These are phyloP conservation scores for Champsocephalus esox DNA, from an alignment of 2,797 vertebrate genomes.

Conservation along the genomic window DNA sequence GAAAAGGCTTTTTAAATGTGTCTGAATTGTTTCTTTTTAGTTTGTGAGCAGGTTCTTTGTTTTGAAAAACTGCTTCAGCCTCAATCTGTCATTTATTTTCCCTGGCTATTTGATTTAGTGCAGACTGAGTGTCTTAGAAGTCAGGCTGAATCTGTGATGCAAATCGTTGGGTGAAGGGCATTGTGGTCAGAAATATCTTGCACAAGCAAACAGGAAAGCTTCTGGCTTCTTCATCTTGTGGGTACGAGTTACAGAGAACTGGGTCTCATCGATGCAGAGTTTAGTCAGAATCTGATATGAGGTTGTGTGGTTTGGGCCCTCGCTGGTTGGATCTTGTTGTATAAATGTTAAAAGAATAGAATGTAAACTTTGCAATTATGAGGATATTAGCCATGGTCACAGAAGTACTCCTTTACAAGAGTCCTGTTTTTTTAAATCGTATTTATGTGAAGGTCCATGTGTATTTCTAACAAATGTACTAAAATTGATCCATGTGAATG, in stretches of 20 bases:
- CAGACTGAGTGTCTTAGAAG: constrained; percentile 21
- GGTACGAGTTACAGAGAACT: not conserved
- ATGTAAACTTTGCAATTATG: not conserved
- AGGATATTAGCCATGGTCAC: not conserved
- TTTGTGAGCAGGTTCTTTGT: constrained; percentile 45
- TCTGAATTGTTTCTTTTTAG: constrained; percentile 14
- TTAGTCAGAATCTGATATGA: constrained; percentile 27
- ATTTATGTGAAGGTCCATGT: too few species aligned
- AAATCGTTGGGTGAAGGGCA: constrained; percentile 4
- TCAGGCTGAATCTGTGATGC: constrained; percentile 24
- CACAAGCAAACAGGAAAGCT: constrained; percentile 2
- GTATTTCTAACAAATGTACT: not conserved
- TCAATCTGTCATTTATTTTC: constrained; percentile 65
- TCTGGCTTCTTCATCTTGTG: not conserved
- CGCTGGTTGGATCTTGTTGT: constrained; percentile 6
- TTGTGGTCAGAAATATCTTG: constrained; percentile 17
- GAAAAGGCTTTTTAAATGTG: constrained; percentile 26
- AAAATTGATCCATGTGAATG: not conserved
- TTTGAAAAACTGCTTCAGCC: constrained; percentile 56
- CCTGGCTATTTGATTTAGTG: constrained; percentile 44
- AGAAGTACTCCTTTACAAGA: not conserved
- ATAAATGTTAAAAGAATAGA: not conserved
- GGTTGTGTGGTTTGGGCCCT: constrained; percentile 6
- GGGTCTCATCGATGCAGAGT: constrained; percentile 21
- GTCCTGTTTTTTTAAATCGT: not conserved